Evolutionary conservation across 2,888 invertebrate species (phyloP).

Genomic region (Stenichneumon culpator): DNA sequence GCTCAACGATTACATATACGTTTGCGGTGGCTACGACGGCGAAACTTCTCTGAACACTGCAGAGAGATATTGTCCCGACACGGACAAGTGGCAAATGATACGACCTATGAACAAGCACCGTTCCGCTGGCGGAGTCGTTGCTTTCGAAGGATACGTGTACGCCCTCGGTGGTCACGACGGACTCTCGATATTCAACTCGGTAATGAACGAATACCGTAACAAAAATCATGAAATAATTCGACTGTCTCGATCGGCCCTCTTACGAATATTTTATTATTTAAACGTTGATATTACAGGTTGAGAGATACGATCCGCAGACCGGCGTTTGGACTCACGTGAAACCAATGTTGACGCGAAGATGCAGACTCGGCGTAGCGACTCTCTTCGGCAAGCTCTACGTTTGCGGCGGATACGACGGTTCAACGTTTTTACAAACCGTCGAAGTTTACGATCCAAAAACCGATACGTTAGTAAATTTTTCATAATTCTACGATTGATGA

Average conservation of each 20-base stretch:
- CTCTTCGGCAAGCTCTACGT: constrained; percentile 93
- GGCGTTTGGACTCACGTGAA: constrained; percentile 91
- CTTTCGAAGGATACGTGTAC: constrained; percentile 91
- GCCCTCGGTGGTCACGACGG: constrained; percentile 96
- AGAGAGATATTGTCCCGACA: constrained; percentile 92
- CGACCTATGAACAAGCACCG: constrained; percentile 91
- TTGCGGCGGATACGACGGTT: constrained; percentile 95
- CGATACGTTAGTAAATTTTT: constrained; percentile 86
- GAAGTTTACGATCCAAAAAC: constrained; percentile 92
- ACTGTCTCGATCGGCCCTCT: neutral
- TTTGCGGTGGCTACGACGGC: constrained; percentile 95
- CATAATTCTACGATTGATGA: neutral
- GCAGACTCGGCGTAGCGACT: constrained; percentile 93
- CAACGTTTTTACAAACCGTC: constrained; percentile 92
- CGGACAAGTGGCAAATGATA: constrained; percentile 91
- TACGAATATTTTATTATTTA: constrained; percentile 13
- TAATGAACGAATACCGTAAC: constrained; percentile 73
- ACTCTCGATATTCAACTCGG: constrained; percentile 94
- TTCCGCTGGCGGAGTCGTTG: constrained; percentile 91
- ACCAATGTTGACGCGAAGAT: constrained; percentile 92
- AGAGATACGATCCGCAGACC: constrained; percentile 91
- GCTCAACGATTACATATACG: constrained; percentile 92
- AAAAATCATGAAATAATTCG: neutral
- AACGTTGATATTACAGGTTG: constrained; percentile 86
- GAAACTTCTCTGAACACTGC: constrained; percentile 93